Conservation (phyloP, 2,113 vertebrate genomes). For the Catharus fuscescens region DNA sequence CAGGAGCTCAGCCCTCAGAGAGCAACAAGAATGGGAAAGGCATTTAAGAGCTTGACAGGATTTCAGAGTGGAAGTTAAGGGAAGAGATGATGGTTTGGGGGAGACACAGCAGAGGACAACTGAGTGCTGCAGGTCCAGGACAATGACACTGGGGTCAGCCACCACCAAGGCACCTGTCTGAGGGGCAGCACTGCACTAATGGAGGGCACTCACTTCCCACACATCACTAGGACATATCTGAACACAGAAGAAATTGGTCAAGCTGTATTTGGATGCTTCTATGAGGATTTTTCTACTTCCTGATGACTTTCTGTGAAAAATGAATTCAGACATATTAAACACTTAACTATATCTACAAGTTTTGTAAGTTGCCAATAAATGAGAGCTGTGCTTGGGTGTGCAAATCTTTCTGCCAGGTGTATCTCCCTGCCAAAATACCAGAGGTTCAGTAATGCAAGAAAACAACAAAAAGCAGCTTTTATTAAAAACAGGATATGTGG, state of each 20-base stretch:
- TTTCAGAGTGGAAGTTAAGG: neutral
- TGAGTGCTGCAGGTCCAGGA: neutral
- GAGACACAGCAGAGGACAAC: neutral
- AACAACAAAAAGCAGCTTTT: neutral
- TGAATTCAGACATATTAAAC: neutral
- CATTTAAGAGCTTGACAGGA: constrained; percentile 38
- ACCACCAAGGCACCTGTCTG: neutral
- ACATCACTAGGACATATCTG: neutral
- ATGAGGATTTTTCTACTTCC: neutral
- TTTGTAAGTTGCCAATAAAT: neutral
- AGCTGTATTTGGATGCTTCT: neutral
- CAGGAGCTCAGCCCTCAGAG: neutral
- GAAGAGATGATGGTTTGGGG: neutral
- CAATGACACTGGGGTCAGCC: constrained; percentile 18
- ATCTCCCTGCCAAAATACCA: neutral
- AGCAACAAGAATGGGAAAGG: neutral
- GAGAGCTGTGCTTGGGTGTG: neutral
- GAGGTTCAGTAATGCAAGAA: neutral
- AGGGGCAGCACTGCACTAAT: neutral
- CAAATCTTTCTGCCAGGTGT: neutral
- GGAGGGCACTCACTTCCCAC: constrained; percentile 8
- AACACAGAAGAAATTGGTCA: neutral
- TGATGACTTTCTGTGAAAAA: neutral
- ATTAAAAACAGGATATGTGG: neutral
- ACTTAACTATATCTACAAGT: neutral